These are phyloP conservation scores for Euproctis similis DNA, from an alignment of 2,888 invertebrate species.

Conservation along the genomic window DNA sequence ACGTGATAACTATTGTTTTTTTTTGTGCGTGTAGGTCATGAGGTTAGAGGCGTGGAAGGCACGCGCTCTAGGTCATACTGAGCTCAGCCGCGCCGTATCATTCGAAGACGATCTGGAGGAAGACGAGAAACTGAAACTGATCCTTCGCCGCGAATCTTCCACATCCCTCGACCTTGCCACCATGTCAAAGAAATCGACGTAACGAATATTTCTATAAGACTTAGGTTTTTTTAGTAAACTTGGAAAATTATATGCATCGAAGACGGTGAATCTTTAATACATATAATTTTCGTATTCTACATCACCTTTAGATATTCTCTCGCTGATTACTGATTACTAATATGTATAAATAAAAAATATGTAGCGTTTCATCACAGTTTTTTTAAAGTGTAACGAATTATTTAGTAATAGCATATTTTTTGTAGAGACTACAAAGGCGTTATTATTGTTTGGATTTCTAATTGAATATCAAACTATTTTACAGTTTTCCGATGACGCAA, in stretches of 20 bases:
- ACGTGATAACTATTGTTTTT: too few relatives aligned
- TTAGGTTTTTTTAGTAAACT: too few relatives aligned
- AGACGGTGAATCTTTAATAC: too few relatives aligned
- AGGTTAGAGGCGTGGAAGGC: slow-evolving; percentile 81
- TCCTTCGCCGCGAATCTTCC: slow-evolving; percentile 54
- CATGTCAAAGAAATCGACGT: slow-evolving; percentile 36
- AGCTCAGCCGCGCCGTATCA: slow-evolving; percentile 50
- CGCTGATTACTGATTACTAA: too few relatives aligned
- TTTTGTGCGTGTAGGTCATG: slow-evolving; percentile 76
- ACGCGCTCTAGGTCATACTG: slow-evolving; percentile 70
- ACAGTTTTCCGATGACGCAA: too few relatives aligned
- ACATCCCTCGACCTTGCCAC: slow-evolving; percentile 47
- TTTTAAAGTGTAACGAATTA: slow-evolving; percentile 5
- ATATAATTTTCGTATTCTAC: too few relatives aligned
- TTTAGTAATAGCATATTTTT: not conserved
- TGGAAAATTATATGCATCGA: too few relatives aligned
- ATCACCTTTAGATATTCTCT: too few relatives aligned
- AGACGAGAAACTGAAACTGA: slow-evolving; percentile 55
- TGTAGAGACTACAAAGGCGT: too few relatives aligned
- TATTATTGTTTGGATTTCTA: too few relatives aligned
- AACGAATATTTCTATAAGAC: slow-evolving; percentile 28
- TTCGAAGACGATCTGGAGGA: slow-evolving; percentile 61
- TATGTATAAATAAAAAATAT: too few relatives aligned
- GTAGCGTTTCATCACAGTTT: not conserved
- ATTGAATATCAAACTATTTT: too few relatives aligned